Conservation (phyloP, 2,888 invertebrate species). For the Theretra japonica region DNA sequence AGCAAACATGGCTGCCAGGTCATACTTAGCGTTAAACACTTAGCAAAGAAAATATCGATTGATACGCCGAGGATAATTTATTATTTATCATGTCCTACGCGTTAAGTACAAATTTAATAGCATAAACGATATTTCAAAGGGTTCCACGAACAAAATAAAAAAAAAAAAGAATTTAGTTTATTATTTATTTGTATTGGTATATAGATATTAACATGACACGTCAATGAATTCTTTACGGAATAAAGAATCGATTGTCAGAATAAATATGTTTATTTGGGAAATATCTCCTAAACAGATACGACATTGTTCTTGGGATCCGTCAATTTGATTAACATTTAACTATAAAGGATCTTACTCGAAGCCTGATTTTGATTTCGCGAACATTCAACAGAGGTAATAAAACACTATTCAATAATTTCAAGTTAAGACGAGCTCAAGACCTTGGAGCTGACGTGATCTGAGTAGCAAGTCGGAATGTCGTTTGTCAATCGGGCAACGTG, state of each 20-base stretch:
- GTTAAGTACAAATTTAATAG: neutral
- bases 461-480: conserved; percentile 79
- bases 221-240: too few relatives aligned
- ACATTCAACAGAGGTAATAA: conserved; percentile 35
- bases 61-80: neutral
- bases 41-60: conserved; percentile 15
- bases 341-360: neutral
- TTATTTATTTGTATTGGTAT: too few relatives aligned
- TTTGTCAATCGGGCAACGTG: conserved; percentile 81
- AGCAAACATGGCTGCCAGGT: neutral
- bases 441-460: conserved; percentile 77
- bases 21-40: neutral
- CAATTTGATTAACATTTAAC: too few relatives aligned
- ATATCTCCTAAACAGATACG: too few relatives aligned
- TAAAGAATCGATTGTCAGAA: too few relatives aligned
- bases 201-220: too few relatives aligned
- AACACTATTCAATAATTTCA: conserved; percentile 27
- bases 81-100: conserved; percentile 1
- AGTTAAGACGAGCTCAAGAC: conserved; percentile 70
- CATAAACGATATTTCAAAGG: neutral
- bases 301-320: too few relatives aligned
- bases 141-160: too few relatives aligned
- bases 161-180: too few relatives aligned
- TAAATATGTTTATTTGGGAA: too few relatives aligned
- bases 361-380: neutral